Percentiles rank a stretch among this genome's conserved stretches.
These are phyloP conservation scores for Mycalesis mineus DNA, from an alignment of 2,888 invertebrate genomes.

Conservation along the genomic window DNA sequence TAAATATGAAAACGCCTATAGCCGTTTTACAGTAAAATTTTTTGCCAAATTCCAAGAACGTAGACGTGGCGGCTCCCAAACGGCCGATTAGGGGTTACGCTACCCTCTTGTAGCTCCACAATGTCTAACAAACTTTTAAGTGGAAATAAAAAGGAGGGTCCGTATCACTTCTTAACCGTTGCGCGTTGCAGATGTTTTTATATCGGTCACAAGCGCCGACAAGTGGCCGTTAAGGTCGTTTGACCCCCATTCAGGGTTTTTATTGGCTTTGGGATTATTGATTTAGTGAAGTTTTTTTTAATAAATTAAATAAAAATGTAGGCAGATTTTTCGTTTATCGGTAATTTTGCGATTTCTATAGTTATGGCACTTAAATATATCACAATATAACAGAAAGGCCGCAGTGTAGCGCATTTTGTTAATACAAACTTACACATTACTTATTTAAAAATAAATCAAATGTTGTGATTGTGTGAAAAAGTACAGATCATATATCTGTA, in stretches of 20 bases:
- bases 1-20: conserved; percentile 5
- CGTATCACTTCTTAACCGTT: conserved; percentile 41
- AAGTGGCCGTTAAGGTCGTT: neutral
- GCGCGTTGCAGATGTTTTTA: conserved; percentile 41
- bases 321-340: too few relatives aligned
- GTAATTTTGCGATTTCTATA: too few relatives aligned
- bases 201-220: conserved; percentile 33
- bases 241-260: neutral
- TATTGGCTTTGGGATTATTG: conserved; percentile 6
- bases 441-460: too few relatives aligned
- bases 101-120: conserved; percentile 51
- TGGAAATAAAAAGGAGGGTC: conserved; percentile 51
- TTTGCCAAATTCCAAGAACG: conserved; percentile 20
- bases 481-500: too few relatives aligned
- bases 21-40: neutral
- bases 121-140: conserved; percentile 53
- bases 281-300: neutral
- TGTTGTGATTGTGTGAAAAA: too few relatives aligned
- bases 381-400: too few relatives aligned
- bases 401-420: too few relatives aligned
- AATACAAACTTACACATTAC: too few relatives aligned
- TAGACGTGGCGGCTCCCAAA: conserved; percentile 43
- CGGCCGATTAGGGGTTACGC: conserved; percentile 45
- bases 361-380: too few relatives aligned
- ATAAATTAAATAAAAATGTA: too few relatives aligned